Evolutionary conservation across 1,140 invertebrate species (phyloP), one percentile per base, ranked within the genome.

Genomic region (Ips typographus): DNA sequence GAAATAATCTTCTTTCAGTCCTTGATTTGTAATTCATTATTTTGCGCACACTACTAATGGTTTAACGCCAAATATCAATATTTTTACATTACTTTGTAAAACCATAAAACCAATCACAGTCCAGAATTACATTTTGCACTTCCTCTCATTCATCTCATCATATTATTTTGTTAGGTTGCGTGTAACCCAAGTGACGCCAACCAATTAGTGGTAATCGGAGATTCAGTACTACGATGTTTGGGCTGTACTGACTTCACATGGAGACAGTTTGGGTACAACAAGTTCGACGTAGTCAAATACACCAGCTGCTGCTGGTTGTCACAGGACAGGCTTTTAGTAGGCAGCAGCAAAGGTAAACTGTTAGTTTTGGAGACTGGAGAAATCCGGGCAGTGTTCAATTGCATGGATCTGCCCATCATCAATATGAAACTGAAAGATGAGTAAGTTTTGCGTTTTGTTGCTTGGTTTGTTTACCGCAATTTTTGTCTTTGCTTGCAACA

Each of bases 291-390:
- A 72, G 85, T 92, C 68, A 83, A 87, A 71, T 85, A 93, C 70
- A 85, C 86, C 1, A 65, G 87, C 89, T 75, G 85, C 85, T 74
- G 74, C 43, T 92, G 90, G 90, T 69, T 92, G 72, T 89, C 88
- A 39, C 83, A 88, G 22, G 92, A 94, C 71, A 81, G 89, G 67
- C 83, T 94, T 5, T 80, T 95, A 57, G 88, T 89, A 40, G 93
- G 93, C 1, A 93, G 91, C 1, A 82, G 84, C 53, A 87, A 86
- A 72, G 92, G 92, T 1, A 83, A 86, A 68, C 83, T 94, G 40
- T 83, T 94, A 74, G 81, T 91, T 47, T 85, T 94, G 55, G 92
- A 94, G 76, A 89, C 89, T 75, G 92, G 91, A 5, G 93, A 95
- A 73, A 78, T 93, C 51, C 89, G 90, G 68, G 82, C 84, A 73